These are phyloP conservation scores for Heterodera schachtii DNA, from an alignment of 1,140 invertebrate genomes.

Conservation along the genomic window DNA sequence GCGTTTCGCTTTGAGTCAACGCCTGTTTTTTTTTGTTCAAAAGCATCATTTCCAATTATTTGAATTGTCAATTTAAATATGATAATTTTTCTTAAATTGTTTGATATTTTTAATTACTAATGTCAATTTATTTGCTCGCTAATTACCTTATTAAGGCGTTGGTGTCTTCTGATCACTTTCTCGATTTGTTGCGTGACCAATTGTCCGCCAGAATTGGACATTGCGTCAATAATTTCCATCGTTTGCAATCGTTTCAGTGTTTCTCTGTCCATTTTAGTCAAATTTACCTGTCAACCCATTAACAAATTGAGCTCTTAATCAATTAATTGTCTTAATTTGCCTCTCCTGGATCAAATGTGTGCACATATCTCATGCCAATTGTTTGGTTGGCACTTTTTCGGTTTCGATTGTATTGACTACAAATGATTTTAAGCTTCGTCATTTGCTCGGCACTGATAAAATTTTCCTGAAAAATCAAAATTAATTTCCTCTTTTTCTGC, in stretches of 20 bases:
- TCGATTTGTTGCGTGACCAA: neutral
- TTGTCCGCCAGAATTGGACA: neutral
- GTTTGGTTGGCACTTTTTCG: neutral
- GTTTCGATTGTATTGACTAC: neutral
- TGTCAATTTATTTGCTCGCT: too few species aligned
- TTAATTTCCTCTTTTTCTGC: neutral
- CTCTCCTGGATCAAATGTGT: neutral
- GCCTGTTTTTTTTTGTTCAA: neutral
- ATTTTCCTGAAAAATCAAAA: neutral
- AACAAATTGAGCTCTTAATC: too few species aligned
- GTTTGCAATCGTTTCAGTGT: conserved; percentile 1
- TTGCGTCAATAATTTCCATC: conserved; percentile 1
- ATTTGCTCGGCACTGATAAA: neutral
- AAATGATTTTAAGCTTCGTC: neutral
- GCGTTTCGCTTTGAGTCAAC: neutral
- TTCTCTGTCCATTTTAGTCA: conserved; percentile 3
- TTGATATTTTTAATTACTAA: too few species aligned
- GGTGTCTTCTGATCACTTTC: neutral
- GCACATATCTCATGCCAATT: conserved; percentile 4
- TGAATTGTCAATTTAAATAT: too few species aligned
- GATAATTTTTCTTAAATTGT: too few species aligned
- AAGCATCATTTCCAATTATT: too few species aligned
- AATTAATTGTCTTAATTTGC: neutral
- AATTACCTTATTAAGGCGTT: neutral
- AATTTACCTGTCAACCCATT: neutral